Evolutionary conservation across 2,113 vertebrate species (phyloP).

Genomic region (Oryzias melastigma): DNA sequence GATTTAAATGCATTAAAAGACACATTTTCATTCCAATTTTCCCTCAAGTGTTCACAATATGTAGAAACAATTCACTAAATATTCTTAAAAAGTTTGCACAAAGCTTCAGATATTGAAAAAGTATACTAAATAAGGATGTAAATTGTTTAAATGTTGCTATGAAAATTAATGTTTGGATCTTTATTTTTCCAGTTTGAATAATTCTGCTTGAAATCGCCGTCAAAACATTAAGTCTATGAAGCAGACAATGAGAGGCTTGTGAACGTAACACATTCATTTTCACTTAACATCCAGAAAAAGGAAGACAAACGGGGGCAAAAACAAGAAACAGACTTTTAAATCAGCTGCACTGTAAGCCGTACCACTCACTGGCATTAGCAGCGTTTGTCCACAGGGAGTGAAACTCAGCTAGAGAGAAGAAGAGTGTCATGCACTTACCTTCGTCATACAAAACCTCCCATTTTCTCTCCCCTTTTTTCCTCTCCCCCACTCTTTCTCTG

Average conservation of each 20-base stretch:
- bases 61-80: too few relatives aligned
- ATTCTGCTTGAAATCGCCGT: conserved; percentile 16
- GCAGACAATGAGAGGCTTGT: conserved; percentile 38
- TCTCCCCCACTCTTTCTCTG: conserved; percentile 53
- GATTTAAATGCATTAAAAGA: conserved; percentile 2
- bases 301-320: background rate
- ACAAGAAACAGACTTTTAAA: conserved; percentile 21
- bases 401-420: conserved; percentile 45
- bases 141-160: too few relatives aligned
- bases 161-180: too few relatives aligned
- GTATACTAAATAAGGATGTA: too few relatives aligned
- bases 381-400: conserved; percentile 53
- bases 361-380: conserved; percentile 57
- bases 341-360: conserved; percentile 53
- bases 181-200: too few relatives aligned
- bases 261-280: conserved; percentile 48
- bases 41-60: conserved; percentile 3
- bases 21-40: conserved; percentile 9
- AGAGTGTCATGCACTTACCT: conserved; percentile 73
- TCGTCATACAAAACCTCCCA: conserved; percentile 73
- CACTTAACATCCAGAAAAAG: conserved; percentile 44
- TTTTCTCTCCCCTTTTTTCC: conserved; percentile 58
- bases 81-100: too few relatives aligned
- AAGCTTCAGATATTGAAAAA: too few relatives aligned
- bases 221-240: conserved; percentile 39